Conservation (phyloP, 2,888 invertebrate species). For the Druceiella hillmani region DNA sequence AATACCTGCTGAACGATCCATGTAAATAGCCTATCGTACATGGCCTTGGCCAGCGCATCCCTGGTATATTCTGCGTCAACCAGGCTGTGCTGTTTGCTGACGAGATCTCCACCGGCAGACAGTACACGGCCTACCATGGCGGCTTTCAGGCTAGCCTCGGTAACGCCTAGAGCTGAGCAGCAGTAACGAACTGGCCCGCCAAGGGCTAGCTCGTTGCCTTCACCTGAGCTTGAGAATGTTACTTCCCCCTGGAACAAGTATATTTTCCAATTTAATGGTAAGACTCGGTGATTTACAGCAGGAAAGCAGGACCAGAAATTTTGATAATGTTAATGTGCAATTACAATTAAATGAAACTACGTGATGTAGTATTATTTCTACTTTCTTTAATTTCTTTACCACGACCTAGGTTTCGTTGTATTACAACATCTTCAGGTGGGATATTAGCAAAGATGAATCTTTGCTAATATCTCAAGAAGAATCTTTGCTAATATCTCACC, state of each 20-base stretch:
- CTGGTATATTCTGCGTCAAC: constrained; percentile 82
- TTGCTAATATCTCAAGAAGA: too few species aligned
- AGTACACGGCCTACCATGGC: constrained; percentile 85
- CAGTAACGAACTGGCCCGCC: constrained; percentile 46
- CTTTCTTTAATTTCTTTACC: too few species aligned
- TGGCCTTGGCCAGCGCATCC: constrained; percentile 91
- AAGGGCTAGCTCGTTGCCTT: constrained; percentile 57
- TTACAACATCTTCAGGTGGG: too few species aligned
- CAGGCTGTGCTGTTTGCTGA: constrained; percentile 85
- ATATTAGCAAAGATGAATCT: too few species aligned
- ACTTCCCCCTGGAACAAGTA: constrained; percentile 54
- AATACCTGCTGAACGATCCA: constrained; percentile 76
- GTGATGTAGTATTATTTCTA: too few species aligned
- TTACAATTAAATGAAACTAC: too few species aligned
- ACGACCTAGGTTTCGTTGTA: too few species aligned
- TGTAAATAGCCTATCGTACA: constrained; percentile 90
- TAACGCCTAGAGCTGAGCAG: constrained; percentile 52
- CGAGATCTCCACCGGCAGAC: constrained; percentile 88
- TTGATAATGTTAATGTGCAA: too few species aligned
- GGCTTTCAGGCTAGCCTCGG: constrained; percentile 60
- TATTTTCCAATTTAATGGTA: too few species aligned
- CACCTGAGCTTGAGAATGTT: constrained; percentile 53
- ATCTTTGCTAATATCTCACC: too few species aligned
- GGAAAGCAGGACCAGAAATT: too few species aligned
- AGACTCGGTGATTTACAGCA: too few species aligned